Base-by-base conservation (phyloP, 2,113 vertebrate genomes). In the Sarotherodon lohbergeri region DNA sequence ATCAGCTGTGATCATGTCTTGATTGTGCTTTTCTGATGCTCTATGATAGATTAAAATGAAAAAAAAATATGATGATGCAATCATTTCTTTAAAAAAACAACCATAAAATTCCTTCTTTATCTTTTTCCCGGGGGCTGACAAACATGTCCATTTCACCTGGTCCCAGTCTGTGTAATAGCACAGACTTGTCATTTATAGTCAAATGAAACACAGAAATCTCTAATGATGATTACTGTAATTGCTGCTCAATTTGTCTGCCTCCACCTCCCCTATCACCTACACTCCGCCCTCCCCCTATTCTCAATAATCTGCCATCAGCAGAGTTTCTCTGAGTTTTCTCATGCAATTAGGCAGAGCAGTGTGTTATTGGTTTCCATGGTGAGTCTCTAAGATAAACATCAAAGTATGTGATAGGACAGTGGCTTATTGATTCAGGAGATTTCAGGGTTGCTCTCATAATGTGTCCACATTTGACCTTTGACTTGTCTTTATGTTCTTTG, bases 191-290 rank as follows among this genome's bases (percentile, higher is more conserved):
- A 86, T 92, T 83, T 61, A 6, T 48, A 46, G 61, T 88, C 88
- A 55, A 85, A 92, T 88, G 78, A 92, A 93, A 93, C 89, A 90
- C 79, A 90, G 86, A 92, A 90, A 90, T 93, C 85, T 92, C 24
- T 93, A 91, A 93, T 92, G 89, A 90, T 95, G 90, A 95, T 95
- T 92, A 89, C 93, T 86, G 86, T 94, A 95, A 95, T 95, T 95
- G 89, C 93, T 22, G 86, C 93, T 89, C 93, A 93, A 93, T 94
- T 93, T 95, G 93, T 93, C 92, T 91, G 90, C 88, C 89, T 90
- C 85, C 87, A 27, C 82, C 80, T 81, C 86, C 86, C 41, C 89
- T 29, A 22, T 91, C 83, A 81, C 88, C 88, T 87, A 81, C 86
- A 61, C 52, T 19, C 76, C 73, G 9, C 27, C 81, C 17, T 13